A percentile compares a stretch with the other conserved stretches of the same genome.
These are phyloP conservation scores for Pseudococcus jackbeardsleyi DNA, from an alignment of 2,888 invertebrate genomes.

Conservation along the genomic window DNA sequence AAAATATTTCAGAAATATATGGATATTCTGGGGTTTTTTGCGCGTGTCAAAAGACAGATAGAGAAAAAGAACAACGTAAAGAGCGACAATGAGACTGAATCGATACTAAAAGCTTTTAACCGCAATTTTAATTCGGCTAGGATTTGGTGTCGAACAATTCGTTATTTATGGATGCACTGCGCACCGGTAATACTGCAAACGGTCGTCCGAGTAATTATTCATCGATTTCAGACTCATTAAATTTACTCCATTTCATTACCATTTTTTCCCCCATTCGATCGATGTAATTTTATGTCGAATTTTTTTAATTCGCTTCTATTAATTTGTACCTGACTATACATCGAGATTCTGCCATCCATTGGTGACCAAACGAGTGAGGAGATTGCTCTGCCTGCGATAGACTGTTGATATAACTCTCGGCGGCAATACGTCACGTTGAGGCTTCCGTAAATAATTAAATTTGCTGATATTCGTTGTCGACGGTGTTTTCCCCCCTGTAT, in stretches of 20 bases:
- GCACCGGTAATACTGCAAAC: not conserved
- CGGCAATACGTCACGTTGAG: not conserved
- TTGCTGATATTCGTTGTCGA: not conserved
- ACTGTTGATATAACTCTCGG: slow-evolving; percentile 2
- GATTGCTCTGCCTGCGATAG: not conserved
- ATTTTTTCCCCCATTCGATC: not conserved
- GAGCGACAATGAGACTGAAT: not conserved
- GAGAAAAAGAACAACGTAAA: not conserved
- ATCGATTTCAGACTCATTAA: not conserved
- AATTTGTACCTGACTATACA: not conserved
- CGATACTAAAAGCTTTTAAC: slow-evolving; percentile 22
- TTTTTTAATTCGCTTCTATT: not conserved
- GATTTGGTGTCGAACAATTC: not conserved
- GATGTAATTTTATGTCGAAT: not conserved
- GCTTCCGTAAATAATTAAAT: not conserved
- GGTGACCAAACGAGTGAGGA: too few relatives aligned
- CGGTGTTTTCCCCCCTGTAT: not conserved
- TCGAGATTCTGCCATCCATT: too few relatives aligned
- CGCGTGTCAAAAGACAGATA: not conserved
- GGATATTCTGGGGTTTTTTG: not conserved
- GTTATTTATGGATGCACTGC: not conserved
- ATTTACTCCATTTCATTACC: not conserved
- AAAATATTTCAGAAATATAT: not conserved
- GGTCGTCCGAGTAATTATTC: not conserved
- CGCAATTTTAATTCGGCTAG: not conserved